Conservation (phyloP, 1,140 invertebrate genomes). For the Drosophila sechellia region DNA sequence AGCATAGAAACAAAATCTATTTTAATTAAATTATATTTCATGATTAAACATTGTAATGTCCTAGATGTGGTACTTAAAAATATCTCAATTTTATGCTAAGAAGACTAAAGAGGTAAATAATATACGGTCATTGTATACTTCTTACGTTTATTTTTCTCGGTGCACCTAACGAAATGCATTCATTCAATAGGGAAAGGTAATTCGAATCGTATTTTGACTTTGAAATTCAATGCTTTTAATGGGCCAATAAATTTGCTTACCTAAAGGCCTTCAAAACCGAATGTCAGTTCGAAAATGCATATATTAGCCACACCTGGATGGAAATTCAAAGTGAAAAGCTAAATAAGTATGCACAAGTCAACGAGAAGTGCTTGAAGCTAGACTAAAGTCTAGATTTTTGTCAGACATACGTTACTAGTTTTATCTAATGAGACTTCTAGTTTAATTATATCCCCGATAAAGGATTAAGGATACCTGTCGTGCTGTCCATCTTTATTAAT, state of each 20-base stretch:
- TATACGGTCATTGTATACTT: too few species aligned
- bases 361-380: not conserved
- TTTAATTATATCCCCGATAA: slow-evolving; percentile 1
- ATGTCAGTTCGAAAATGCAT: slow-evolving; percentile 2
- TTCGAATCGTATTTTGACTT: slow-evolving; percentile 28
- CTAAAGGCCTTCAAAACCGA: not conserved
- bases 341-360: not conserved
- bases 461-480: too few species aligned
- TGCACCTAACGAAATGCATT: not conserved
- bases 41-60: not conserved
- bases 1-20: not conserved
- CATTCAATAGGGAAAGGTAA: slow-evolving; percentile 14
- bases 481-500: slow-evolving; percentile 42
- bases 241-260: slow-evolving; percentile 21
- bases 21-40: not conserved
- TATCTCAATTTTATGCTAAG: not conserved
- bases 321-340: not conserved
- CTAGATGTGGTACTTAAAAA: not conserved
- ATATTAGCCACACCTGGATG: not conserved
- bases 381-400: not conserved
- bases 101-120: too few species aligned
- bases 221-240: slow-evolving; percentile 22
- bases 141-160: not conserved
- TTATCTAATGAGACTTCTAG: too few species aligned
- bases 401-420: not conserved